These are phyloP conservation scores for Apeira syringaria DNA, from an alignment of 2,888 invertebrate species.

Conservation along the genomic window DNA sequence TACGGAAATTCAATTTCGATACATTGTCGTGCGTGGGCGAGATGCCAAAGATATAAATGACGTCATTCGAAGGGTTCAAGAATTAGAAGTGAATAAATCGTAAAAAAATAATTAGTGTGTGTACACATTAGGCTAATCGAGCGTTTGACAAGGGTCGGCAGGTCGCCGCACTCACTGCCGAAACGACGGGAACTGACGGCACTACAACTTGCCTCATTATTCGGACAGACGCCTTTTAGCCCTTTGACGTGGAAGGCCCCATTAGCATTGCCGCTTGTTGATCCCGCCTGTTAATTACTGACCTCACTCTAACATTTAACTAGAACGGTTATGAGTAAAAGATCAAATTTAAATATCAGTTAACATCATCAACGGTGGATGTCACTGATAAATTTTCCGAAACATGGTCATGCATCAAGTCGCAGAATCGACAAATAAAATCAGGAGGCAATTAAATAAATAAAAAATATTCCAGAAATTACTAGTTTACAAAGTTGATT, in stretches of 20 bases:
- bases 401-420: constrained; percentile 48
- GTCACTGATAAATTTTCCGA: no score
- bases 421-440: constrained; percentile 72
- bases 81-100: constrained; percentile 52
- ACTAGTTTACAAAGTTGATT: no score
- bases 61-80: constrained; percentile 46
- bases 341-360: constrained; percentile 9
- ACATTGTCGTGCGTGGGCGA: constrained; percentile 54
- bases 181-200: constrained; percentile 45
- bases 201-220: constrained; percentile 74
- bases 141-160: constrained; percentile 77
- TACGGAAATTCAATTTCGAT: constrained; percentile 60
- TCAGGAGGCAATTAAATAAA: no score
- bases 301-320: constrained; percentile 65
- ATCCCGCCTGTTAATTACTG: constrained; percentile 78
- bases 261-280: constrained; percentile 79
- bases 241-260: constrained; percentile 79
- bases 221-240: constrained; percentile 79
- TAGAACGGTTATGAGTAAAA: constrained; percentile 35
- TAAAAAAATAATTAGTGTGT: constrained; percentile 69
- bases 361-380: no score
- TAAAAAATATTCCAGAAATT: no score
- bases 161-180: constrained; percentile 57
- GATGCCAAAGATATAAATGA: constrained; percentile 55
- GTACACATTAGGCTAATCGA: constrained; percentile 75